These are phyloP conservation scores for Noctilio leporinus DNA, from an alignment of 2,113 vertebrate genomes.

Conservation along the genomic window DNA sequence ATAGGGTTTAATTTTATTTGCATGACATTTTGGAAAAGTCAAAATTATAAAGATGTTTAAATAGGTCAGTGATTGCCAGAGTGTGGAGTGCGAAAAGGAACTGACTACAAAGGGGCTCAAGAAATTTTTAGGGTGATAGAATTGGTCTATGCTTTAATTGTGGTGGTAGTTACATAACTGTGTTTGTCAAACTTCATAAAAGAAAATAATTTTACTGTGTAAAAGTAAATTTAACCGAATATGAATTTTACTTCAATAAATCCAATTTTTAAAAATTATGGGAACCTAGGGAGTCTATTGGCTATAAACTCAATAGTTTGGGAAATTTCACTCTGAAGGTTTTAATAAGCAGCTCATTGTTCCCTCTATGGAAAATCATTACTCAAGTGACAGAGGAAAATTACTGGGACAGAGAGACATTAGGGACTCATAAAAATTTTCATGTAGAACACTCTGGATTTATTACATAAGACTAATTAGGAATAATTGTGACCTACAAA, in stretches of 20 bases:
- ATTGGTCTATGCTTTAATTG: background rate
- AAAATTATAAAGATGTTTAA: background rate
- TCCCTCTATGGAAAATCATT: background rate
- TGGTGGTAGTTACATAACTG: background rate
- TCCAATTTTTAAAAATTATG: background rate
- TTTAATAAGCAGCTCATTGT: background rate
- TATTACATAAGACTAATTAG: background rate
- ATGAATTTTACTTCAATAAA: background rate
- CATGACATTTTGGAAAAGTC: background rate
- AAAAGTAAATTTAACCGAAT: background rate
- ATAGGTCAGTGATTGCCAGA: background rate
- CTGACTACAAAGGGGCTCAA: background rate
- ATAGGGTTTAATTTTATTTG: background rate
- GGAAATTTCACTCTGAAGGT: background rate
- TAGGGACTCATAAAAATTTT: background rate
- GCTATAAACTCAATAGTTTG: background rate
- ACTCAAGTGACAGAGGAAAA: constrained; percentile 7
- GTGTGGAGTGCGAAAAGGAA: background rate
- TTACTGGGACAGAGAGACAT: background rate
- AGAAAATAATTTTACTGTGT: background rate
- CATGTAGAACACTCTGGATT: background rate
- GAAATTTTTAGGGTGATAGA: background rate
- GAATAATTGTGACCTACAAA: background rate
- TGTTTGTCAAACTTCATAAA: background rate
- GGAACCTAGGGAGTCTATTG: background rate